phyloP scores from a whole-genome alignment of 1,140 invertebrate genomes.

The Lordiphosa clarofinis region DNA sequence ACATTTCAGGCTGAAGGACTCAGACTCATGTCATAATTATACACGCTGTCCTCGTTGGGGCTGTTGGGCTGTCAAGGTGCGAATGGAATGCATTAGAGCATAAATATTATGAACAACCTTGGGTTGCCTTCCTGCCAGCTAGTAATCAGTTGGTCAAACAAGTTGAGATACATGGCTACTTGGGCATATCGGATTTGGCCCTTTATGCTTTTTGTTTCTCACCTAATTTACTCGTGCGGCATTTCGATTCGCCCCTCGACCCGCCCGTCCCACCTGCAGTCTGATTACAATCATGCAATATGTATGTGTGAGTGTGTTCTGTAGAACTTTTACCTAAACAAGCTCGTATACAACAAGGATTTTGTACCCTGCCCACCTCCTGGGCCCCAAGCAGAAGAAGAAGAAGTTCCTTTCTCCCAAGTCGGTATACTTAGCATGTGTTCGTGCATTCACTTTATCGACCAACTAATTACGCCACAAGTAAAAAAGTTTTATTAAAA shows the following conservation, averaged over 20 bases:
- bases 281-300: conserved; percentile 11
- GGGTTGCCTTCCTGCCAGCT: too few relatives aligned
- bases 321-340: conserved; percentile 16
- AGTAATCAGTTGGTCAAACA: too few relatives aligned
- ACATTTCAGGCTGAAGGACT: conserved; percentile 26
- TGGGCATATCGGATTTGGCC: conserved; percentile 6
- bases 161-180: too few relatives aligned
- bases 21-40: conserved; percentile 9
- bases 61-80: conserved; percentile 5
- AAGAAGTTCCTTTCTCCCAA: conserved; percentile 10
- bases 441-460: conserved; percentile 23
- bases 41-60: conserved; percentile 9
- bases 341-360: conserved; percentile 8
- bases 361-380: conserved; percentile 7
- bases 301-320: not conserved
- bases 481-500: conserved; percentile 27
- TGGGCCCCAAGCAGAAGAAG: not conserved
- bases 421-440: conserved; percentile 20
- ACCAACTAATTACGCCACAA: conserved; percentile 26
- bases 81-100: too few relatives aligned
- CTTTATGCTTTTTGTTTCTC: conserved; percentile 1
- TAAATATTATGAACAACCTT: too few relatives aligned
- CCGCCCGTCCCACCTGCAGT: conserved; percentile 1
- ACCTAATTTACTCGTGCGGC: conserved; percentile 16
- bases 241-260: conserved; percentile 2